Conservation (phyloP, 1,140 invertebrate species). For the Pseudomyrmex dendroicus region DNA sequence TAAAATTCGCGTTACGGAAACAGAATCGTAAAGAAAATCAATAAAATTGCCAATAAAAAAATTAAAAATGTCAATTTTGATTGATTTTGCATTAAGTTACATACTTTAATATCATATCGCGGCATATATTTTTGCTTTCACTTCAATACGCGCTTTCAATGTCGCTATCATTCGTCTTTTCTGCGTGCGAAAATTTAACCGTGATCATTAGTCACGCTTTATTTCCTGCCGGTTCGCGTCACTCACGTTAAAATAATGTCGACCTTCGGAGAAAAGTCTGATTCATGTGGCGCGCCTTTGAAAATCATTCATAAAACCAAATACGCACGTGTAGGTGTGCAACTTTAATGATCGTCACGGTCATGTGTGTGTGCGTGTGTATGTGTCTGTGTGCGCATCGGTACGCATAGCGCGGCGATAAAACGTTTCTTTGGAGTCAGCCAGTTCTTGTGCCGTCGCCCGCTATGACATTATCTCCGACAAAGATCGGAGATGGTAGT, state of each 20-base stretch:
- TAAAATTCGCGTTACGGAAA: no score
- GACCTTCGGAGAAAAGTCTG: slow-evolving; percentile 65
- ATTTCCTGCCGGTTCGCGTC: slow-evolving; percentile 59
- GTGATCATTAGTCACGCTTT: slow-evolving; percentile 66
- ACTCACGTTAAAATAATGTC: slow-evolving; percentile 63
- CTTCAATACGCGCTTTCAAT: not conserved
- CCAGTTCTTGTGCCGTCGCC: slow-evolving; percentile 14
- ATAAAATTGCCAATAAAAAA: not conserved
- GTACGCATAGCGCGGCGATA: slow-evolving; percentile 53
- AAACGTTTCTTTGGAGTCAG: slow-evolving; percentile 63
- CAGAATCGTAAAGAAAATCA: not conserved
- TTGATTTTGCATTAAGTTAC: not conserved
- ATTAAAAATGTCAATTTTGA: not conserved
- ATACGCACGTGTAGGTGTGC: slow-evolving; percentile 40
- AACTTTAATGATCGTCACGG: slow-evolving; percentile 46
- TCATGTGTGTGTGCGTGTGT: slow-evolving; percentile 16
- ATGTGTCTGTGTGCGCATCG: slow-evolving; percentile 34
- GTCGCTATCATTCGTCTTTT: not conserved
- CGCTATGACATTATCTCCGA: slow-evolving; percentile 40
- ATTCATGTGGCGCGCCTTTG: slow-evolving; percentile 59
- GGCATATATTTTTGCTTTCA: not conserved
- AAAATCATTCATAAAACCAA: slow-evolving; percentile 65
- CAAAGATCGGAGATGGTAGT: slow-evolving; percentile 24
- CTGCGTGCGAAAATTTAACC: slow-evolving; percentile 49
- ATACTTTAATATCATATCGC: slow-evolving; percentile 1